Evolutionary conservation across 2,113 vertebrate species (phyloP), one percentile per base, ranked within the genome.

Genomic region (Coracopsis vasa): DNA sequence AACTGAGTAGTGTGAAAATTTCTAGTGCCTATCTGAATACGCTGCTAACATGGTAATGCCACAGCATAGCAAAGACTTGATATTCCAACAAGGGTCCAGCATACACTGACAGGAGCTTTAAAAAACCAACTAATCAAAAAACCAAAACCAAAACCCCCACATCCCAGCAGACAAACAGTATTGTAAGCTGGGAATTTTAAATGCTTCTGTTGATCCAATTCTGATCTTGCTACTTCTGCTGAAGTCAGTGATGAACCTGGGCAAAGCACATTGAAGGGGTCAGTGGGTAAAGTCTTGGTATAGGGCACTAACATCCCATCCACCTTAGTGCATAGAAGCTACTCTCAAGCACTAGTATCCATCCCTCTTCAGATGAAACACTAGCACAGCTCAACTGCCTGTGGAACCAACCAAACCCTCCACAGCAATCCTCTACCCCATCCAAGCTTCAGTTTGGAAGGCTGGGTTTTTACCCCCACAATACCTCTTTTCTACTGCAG

Each of bases 271-370:
- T 20, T 10, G 35, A 66, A 84, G 25, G 42, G 17, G 16, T 13
- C 39, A 71, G 28, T 6, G 27, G 14, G 18, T 10, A 60, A 80
- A 56, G 10, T 35, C 24, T 20, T 61, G 18, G 29, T 37, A 50
- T 0, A 0, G 10, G n/a, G 16, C 60, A 66, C 41, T 35, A 39
- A 47, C 3, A 21, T 33, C 53, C 29, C n/a, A 8, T 31, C 66
- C 31, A 48, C 51, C 31, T 44, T 6, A 17, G 27, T 16, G 15
- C 28, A 74, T 0, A 54, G 31, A 45, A 90, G 35, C 31, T 20
- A 53, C 15, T 21, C 33, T 8, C 5, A 14, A 56, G 53, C 11
- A 48, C 28, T 12, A 42, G 8, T 10, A 39, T 6, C 33, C 39
- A 42, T 6, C 33, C 35, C 24, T 53, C 8, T 54, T 27, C 37